Percentiles rank a stretch among this genome's conserved stretches.
Evolutionary conservation across 2,113 vertebrate species (phyloP).

Genomic region (Oxyura jamaicensis): DNA sequence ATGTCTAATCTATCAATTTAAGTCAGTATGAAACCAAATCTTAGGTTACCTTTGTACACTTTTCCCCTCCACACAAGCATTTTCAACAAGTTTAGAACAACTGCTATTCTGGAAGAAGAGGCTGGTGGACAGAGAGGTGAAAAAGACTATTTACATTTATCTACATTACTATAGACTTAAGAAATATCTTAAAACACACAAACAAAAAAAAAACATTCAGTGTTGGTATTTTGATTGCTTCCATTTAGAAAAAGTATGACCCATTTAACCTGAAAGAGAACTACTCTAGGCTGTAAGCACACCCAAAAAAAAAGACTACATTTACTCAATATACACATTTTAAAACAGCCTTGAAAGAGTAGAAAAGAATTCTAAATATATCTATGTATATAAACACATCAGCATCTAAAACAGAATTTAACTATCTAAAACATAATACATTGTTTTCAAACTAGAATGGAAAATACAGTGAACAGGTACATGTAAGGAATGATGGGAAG

Average conservation of each 20-base stretch:
- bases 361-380: background rate
- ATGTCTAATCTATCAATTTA: background rate
- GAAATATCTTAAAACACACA: background rate
- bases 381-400: background rate
- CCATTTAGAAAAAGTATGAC: background rate
- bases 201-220: background rate
- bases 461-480: background rate
- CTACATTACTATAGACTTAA: background rate
- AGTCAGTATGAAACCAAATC: background rate
- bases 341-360: background rate
- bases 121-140: background rate
- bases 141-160: background rate
- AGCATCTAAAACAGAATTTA: background rate
- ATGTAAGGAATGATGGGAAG: background rate
- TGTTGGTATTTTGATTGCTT: background rate
- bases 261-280: background rate
- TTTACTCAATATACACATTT: background rate
- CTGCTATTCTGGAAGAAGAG: background rate
- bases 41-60: background rate
- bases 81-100: background rate
- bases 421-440: background rate
- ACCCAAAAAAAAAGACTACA: background rate
- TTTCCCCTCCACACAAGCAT: background rate
- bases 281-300: background rate
- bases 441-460: background rate